These are phyloP conservation scores for Todus mexicanus DNA, from an alignment of 2,797 vertebrate species.

Conservation along the genomic window DNA sequence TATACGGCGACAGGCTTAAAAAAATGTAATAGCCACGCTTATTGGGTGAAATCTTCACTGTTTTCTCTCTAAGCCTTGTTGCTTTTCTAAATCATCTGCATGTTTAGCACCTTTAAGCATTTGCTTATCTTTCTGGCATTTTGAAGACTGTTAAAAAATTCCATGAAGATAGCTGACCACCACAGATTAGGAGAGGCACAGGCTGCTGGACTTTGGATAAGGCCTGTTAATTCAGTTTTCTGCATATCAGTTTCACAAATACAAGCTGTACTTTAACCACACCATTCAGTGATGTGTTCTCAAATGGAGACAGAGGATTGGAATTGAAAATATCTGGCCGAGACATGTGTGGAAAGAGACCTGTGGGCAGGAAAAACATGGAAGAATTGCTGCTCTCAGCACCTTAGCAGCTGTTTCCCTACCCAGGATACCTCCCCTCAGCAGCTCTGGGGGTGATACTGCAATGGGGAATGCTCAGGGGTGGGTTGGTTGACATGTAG, in stretches of 20 bases:
- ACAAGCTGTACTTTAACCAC: not conserved
- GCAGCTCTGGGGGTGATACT: not conserved
- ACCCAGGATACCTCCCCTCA: not conserved
- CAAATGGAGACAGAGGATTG: not conserved
- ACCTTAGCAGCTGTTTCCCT: not conserved
- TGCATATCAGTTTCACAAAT: not conserved
- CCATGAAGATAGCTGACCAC: not conserved
- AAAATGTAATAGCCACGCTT: not conserved
- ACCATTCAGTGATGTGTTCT: not conserved
- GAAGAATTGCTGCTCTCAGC: not conserved
- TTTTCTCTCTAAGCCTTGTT: not conserved
- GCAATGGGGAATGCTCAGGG: fast-evolving
- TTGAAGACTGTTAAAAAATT: not conserved
- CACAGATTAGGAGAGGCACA: not conserved
- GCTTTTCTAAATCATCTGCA: not conserved
- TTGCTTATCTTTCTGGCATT: not conserved
- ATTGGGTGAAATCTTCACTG: not conserved
- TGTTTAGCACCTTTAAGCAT: not conserved
- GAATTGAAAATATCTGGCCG: not conserved
- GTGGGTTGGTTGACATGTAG: not conserved
- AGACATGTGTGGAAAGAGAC: not conserved
- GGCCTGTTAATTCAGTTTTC: not conserved
- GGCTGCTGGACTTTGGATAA: not conserved
- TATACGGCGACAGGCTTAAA: not conserved
- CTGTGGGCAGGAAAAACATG: not conserved